These are phyloP conservation scores for Homarus gammarus DNA, from an alignment of 2,888 invertebrate genomes.

Conservation along the genomic window DNA sequence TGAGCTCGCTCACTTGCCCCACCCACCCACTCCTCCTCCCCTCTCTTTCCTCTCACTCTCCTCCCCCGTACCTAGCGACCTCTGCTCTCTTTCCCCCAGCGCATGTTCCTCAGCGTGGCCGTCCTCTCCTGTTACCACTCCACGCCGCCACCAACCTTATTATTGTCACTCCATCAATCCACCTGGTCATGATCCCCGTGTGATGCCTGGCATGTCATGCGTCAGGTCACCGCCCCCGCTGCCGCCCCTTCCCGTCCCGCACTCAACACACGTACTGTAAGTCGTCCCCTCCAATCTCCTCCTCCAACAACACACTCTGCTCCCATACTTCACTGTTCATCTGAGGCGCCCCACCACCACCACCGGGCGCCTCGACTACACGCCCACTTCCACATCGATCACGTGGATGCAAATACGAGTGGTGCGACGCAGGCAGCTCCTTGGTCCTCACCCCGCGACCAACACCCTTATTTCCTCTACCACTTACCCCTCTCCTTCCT, in stretches of 20 bases:
- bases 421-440: neutral
- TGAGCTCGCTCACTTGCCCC: neutral
- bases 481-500: neutral
- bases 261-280: neutral
- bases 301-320: neutral
- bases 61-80: neutral
- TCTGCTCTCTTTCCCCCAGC: neutral
- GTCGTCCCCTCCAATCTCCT: neutral
- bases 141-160: neutral
- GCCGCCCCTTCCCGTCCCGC: neutral
- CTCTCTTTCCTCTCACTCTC: neutral
- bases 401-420: neutral
- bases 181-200: neutral
- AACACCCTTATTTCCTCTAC: neutral
- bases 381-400: constrained; percentile 10
- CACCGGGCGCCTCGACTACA: neutral
- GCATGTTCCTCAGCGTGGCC: neutral
- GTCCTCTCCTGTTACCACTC: neutral
- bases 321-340: neutral
- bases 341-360: too few species aligned
- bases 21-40: neutral
- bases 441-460: neutral
- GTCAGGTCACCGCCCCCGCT: neutral
- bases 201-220: neutral
- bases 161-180: too few species aligned